phyloP scores from a whole-genome alignment of 2,797 vertebrate species.

The Rhabdomys pumilio region DNA sequence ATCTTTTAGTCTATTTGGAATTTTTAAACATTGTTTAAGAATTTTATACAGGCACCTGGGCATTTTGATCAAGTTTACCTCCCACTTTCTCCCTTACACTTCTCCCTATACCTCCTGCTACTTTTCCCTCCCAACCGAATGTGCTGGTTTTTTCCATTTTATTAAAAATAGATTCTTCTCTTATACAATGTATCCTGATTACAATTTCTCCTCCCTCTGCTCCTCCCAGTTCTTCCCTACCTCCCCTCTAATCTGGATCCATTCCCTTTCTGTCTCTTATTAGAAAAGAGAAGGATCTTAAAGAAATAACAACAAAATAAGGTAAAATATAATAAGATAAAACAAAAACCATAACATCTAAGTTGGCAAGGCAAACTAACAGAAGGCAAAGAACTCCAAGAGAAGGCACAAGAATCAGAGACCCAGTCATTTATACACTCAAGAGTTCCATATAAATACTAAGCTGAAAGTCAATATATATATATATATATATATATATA shows the following conservation, averaged over 20 bases:
- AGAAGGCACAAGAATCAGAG: neutral
- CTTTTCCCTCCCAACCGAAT: neutral
- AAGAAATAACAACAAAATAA: neutral
- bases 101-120: neutral
- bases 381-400: neutral
- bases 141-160: neutral
- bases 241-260: neutral
- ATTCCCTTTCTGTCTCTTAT: neutral
- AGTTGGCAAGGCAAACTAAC: neutral
- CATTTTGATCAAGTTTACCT: neutral
- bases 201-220: neutral
- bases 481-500: too few species aligned
- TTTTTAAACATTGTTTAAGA: neutral
- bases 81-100: neutral
- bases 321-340: neutral
- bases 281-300: neutral
- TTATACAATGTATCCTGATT: neutral
- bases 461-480: neutral
- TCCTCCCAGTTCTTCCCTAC: too few species aligned
- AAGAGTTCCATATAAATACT: neutral
- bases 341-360: neutral
- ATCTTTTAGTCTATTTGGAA: neutral
- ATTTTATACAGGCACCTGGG: neutral
- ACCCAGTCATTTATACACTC: neutral
- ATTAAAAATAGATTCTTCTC: neutral